These are phyloP conservation scores for Heterodera carotae DNA, from an alignment of 1,140 invertebrate genomes.

Conservation along the genomic window DNA sequence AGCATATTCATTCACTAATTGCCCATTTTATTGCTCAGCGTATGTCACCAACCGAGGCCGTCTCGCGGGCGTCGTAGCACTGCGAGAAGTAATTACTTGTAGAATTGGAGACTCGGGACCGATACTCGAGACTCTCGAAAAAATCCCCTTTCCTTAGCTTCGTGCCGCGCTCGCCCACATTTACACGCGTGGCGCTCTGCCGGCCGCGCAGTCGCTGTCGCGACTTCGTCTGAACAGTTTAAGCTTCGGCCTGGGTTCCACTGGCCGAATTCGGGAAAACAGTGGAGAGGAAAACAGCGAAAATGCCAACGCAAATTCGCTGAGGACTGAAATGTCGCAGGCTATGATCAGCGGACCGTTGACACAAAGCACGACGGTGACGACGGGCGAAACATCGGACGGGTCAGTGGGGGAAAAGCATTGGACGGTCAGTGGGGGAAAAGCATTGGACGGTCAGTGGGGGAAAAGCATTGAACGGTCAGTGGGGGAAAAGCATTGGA, in stretches of 20 bases:
- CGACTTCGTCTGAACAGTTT: conserved; percentile 26
- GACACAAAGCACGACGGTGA: conserved; percentile 8
- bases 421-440: too few species aligned
- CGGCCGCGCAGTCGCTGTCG: conserved; percentile 36
- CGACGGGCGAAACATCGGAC: not conserved
- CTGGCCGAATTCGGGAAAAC: conserved; percentile 5
- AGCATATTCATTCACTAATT: not conserved
- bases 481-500: too few species aligned
- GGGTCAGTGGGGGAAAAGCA: too few species aligned
- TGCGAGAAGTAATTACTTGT: conserved; percentile 98
- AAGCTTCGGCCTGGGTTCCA: conserved; percentile 8
- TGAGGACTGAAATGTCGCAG: not conserved
- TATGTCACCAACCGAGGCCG: conserved; percentile 95
- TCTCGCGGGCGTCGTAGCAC: conserved; percentile 89
- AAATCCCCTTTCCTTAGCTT: conserved; percentile 40
- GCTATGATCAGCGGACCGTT: not conserved
- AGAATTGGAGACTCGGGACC: too few species aligned
- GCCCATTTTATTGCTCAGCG: conserved; percentile 68
- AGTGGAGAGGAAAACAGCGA: conserved; percentile 22
- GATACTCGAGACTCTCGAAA: too few species aligned
- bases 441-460: too few species aligned
- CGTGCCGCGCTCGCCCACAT: conserved; percentile 57
- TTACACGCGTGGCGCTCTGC: conserved; percentile 59
- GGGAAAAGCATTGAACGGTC: too few species aligned
- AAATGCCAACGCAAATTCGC: not conserved